Evolutionary conservation across 2,113 vertebrate species (phyloP).

Genomic region (Pandion haliaetus): DNA sequence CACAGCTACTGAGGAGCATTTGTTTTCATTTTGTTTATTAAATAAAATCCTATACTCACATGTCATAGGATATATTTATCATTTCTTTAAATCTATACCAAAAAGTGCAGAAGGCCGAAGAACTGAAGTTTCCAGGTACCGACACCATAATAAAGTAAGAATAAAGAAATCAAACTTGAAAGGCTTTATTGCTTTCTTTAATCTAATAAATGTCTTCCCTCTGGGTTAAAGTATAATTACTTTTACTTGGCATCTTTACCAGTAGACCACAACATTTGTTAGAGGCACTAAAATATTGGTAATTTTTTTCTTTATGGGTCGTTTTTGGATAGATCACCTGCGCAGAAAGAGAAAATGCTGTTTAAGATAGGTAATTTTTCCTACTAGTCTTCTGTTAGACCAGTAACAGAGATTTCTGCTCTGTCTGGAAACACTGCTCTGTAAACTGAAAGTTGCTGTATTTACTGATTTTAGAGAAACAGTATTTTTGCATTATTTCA

Average conservation of each 20-base stretch:
- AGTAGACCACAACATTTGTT: accelerated
- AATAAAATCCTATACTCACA: background rate
- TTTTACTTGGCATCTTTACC: background rate
- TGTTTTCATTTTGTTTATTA: background rate
- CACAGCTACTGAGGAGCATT: background rate
- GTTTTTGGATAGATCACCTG: background rate
- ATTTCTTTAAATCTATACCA: background rate
- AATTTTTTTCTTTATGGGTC: background rate
- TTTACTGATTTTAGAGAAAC: background rate
- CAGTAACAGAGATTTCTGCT: background rate
- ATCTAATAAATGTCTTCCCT: background rate
- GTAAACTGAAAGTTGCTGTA: background rate
- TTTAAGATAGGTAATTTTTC: background rate
- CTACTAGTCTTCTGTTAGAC: background rate
- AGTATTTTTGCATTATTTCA: background rate
- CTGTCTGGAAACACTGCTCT: background rate
- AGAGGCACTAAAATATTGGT: background rate
- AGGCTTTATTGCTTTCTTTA: background rate
- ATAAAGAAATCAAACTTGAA: background rate
- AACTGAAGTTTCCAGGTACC: background rate
- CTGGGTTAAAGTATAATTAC: background rate
- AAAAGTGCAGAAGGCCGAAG: background rate
- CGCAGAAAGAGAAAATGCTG: background rate
- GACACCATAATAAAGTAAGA: background rate
- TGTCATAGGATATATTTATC: background rate